Percentiles rank a stretch among this genome's conserved stretches.
Evolutionary conservation across 1,140 invertebrate genomes (phyloP).

Genomic region (Zaprionus ornatus): DNA sequence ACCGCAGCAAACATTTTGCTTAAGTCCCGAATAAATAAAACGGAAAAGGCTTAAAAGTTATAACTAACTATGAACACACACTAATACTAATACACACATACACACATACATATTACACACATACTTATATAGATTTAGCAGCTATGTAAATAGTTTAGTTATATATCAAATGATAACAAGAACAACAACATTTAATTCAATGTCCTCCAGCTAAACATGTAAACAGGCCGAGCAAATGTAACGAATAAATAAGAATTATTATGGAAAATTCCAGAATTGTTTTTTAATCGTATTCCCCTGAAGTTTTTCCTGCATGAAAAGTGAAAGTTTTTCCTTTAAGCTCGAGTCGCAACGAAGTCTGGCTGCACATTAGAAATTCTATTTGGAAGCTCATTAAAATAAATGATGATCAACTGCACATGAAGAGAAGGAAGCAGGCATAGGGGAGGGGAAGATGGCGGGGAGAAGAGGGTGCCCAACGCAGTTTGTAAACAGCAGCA

Average conservation of each 20-base stretch:
- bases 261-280: conserved; percentile 33
- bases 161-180: conserved; percentile 32
- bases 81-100: conserved; percentile 9
- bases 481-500: conserved; percentile 59
- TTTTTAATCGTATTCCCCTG: not conserved
- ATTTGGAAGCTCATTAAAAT: conserved; percentile 79
- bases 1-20: conserved; percentile 35
- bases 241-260: conserved; percentile 59
- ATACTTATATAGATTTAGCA: conserved; percentile 62
- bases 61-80: conserved; percentile 17
- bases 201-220: conserved; percentile 77
- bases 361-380: conserved; percentile 66
- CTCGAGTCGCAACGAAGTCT: conserved; percentile 9
- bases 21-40: conserved; percentile 8
- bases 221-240: conserved; percentile 68
- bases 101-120: conserved; percentile 24
- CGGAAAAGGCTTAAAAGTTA: conserved; percentile 41
- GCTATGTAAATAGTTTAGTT: conserved; percentile 71
- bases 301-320: not conserved
- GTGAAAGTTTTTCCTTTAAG: conserved; percentile 28
- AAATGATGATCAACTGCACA: conserved; percentile 71
- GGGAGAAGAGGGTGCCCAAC: conserved; percentile 4
- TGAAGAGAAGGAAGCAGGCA: conserved; percentile 5
- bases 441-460: not conserved
- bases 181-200: conserved; percentile 79